phyloP scores from a whole-genome alignment of 2,113 vertebrate species.

The Hemibagrus wyckioides region DNA sequence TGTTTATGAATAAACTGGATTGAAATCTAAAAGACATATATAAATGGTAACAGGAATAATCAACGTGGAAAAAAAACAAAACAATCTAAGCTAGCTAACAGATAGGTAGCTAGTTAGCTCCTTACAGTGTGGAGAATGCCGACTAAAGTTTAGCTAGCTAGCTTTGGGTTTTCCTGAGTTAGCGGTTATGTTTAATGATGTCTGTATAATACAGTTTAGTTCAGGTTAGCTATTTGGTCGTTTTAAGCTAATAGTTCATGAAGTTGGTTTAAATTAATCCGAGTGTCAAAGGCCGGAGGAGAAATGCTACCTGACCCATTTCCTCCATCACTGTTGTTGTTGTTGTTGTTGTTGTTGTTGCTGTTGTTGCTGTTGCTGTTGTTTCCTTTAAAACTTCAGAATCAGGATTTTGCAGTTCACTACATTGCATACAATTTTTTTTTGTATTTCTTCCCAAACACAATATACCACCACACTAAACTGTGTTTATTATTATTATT shows the following conservation, averaged over 20 bases:
- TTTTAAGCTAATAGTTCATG: neutral
- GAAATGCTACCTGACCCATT: neutral
- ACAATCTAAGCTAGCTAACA: neutral
- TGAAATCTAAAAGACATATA: neutral
- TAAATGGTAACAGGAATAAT: too few species aligned
- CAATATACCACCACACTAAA: neutral
- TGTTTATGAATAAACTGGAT: too few species aligned
- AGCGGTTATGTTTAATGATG: neutral
- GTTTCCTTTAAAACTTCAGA: neutral
- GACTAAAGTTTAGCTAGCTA: neutral
- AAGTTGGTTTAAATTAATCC: neutral
- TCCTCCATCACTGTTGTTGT: neutral
- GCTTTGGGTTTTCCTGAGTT: neutral
- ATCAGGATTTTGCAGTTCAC: neutral
- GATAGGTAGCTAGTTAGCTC: neutral
- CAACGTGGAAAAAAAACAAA: neutral
- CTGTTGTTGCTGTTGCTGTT: neutral
- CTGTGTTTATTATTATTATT: neutral
- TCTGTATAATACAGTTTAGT: neutral
- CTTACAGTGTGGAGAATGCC: neutral
- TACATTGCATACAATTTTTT: too few species aligned
- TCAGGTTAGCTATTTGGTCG: neutral
- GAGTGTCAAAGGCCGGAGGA: slow-evolving; percentile 13
- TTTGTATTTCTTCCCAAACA: neutral
- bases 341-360: neutral